Conservation (phyloP, 2,888 invertebrate species). For the Apamea sordens region DNA sequence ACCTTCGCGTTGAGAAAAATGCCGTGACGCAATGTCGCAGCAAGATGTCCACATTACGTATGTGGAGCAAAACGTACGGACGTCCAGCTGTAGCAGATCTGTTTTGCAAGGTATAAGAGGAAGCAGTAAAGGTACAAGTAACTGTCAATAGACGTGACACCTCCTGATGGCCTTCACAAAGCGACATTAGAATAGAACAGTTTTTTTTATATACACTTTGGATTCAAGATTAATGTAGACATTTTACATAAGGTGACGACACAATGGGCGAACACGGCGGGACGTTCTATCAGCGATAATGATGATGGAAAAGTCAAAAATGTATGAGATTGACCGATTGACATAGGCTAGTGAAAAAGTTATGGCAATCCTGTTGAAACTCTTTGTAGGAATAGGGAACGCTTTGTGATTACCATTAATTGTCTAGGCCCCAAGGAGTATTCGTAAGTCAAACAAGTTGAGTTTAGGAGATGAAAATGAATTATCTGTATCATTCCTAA, state of each 20-base stretch:
- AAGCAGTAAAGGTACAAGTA: background rate
- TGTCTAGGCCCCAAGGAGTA: background rate
- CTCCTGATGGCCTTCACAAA: background rate
- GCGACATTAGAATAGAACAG: background rate
- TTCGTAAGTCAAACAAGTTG: background rate
- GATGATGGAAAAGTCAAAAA: background rate
- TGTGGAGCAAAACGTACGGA: constrained; percentile 84
- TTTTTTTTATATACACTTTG: too few relatives aligned
- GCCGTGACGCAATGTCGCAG: constrained; percentile 79
- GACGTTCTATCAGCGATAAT: background rate
- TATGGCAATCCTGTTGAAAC: background rate
- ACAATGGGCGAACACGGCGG: too few relatives aligned
- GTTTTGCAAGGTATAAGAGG: constrained; percentile 33
- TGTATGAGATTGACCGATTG: background rate
- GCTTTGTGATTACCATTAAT: background rate
- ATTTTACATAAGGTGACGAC: too few relatives aligned
- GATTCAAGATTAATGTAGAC: too few relatives aligned
- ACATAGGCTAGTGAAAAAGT: background rate
- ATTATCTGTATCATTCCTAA: background rate
- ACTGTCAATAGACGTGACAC: background rate
- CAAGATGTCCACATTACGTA: constrained; percentile 78
- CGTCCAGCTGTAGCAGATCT: constrained; percentile 53
- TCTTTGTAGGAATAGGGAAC: background rate
- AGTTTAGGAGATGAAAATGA: background rate
- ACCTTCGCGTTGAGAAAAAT: constrained; percentile 74